Evolutionary conservation across 2,113 vertebrate species (phyloP).

Genomic region (Myocastor coypus): DNA sequence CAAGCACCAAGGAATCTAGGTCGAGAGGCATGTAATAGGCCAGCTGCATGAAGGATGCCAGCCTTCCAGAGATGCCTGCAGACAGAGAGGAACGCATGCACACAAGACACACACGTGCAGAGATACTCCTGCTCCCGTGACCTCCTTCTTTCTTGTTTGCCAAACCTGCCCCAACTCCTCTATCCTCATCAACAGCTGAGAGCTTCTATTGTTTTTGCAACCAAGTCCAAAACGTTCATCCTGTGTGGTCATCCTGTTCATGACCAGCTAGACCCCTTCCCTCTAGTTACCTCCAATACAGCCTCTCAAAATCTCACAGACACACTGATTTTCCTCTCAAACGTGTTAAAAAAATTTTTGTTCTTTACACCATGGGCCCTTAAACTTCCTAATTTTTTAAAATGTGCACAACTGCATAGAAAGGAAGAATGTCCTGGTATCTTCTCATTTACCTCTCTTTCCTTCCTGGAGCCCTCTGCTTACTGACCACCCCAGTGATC

Average conservation of each 20-base stretch:
- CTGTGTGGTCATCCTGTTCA: neutral
- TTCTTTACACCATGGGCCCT: too few relatives aligned
- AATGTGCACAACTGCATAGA: neutral
- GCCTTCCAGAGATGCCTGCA: too few relatives aligned
- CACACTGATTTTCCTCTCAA: neutral
- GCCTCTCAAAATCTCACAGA: neutral
- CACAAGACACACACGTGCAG: accelerated
- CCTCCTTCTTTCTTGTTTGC: neutral
- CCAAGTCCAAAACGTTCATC: neutral
- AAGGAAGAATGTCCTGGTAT: accelerated
- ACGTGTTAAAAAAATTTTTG: neutral
- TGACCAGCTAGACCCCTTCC: too few relatives aligned
- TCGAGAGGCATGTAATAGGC: too few relatives aligned
- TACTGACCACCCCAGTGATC: accelerated
- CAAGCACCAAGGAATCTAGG: neutral
- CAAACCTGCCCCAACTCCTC: neutral
- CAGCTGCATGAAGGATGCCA: neutral
- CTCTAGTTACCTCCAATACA: neutral
- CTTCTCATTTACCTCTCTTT: neutral
- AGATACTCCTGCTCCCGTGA: neutral
- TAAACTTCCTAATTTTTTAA: neutral
- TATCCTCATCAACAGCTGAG: neutral
- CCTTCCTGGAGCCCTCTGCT: neutral
- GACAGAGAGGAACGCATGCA: neutral
- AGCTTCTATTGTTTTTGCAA: neutral